Percentiles rank a stretch among this genome's conserved stretches.
Evolutionary conservation across 2,113 vertebrate genomes (phyloP).

Genomic region (Tachycineta bicolor): DNA sequence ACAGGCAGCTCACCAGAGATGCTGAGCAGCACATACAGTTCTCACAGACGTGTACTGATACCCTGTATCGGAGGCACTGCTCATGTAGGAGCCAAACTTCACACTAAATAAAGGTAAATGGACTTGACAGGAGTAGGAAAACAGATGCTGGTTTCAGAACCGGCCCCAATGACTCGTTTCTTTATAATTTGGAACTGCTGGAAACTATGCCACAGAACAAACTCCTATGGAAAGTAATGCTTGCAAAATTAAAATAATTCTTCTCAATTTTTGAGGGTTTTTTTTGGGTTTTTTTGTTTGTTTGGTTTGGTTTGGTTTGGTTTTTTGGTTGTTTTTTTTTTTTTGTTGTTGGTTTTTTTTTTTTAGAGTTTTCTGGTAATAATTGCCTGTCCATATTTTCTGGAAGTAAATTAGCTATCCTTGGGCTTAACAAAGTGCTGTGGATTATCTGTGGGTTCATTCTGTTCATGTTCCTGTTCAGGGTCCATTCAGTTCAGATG

Average conservation of each 20-base stretch:
- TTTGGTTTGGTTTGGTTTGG: no score
- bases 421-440: background rate
- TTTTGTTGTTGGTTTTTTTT: no score
- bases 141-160: slow-evolving; percentile 45
- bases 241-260: slow-evolving; percentile 1
- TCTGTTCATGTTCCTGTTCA: background rate
- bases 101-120: slow-evolving; percentile 18
- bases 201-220: background rate
- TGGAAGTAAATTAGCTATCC: slow-evolving; percentile 44
- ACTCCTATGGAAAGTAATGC: background rate
- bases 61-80: background rate
- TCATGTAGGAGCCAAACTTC: slow-evolving; percentile 20
- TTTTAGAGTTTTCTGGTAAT: background rate
- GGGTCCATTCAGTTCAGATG: slow-evolving; percentile 50
- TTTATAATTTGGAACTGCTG: background rate
- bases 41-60: background rate
- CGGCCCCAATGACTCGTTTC: background rate
- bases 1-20: background rate
- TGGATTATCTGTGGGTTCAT: slow-evolving; percentile 26
- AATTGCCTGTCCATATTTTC: slow-evolving; percentile 18
- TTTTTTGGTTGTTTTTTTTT: no score
- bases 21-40: background rate
- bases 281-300: no score
- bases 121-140: slow-evolving; percentile 49
- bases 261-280: background rate